Conservation (phyloP, 2,888 invertebrate genomes). For the Scaptomyza caliginosa region DNA sequence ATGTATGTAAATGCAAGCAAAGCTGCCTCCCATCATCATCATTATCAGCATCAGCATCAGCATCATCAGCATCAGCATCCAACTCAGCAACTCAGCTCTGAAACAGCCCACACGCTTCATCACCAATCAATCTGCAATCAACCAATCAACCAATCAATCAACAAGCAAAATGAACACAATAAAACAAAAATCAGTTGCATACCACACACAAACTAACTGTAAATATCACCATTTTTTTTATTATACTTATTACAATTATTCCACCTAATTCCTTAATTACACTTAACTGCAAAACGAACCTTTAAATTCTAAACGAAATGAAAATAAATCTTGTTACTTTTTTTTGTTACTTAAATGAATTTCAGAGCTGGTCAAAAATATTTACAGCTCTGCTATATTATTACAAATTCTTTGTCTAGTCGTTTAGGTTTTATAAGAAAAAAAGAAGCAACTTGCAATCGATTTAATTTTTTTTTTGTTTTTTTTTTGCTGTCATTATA, state of each 20-base stretch:
- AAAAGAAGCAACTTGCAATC: conserved; percentile 6
- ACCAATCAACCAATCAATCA: conserved; percentile 52
- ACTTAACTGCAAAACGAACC: conserved; percentile 43
- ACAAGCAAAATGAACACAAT: conserved; percentile 59
- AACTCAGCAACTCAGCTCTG: conserved; percentile 37
- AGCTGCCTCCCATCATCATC: conserved; percentile 37
- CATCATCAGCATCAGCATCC: conserved; percentile 45
- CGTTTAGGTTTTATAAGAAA: conserved; percentile 26
- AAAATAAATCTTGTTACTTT: conserved; percentile 50
- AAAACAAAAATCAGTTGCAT: conserved; percentile 51
- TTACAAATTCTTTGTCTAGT: conserved; percentile 18
- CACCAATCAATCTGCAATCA: conserved; percentile 32
- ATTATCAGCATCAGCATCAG: no score
- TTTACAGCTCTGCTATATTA: conserved; percentile 12
- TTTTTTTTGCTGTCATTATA: conserved; percentile 2
- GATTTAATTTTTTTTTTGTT: conserved; percentile 2
- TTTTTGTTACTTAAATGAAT: conserved; percentile 11
- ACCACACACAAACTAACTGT: conserved; percentile 81
- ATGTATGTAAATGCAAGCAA: conserved; percentile 6
- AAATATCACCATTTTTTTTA: conserved; percentile 76
- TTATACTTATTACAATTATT: conserved; percentile 49
- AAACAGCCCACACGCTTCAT: conserved; percentile 48
- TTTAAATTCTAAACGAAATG: conserved; percentile 30
- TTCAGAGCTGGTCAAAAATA: conserved; percentile 5
- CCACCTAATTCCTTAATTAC: conserved; percentile 30